A percentile compares a stretch with the other conserved stretches of the same genome.
These are phyloP conservation scores for Drosophila affinis DNA, from an alignment of 2,888 invertebrate species.

Conservation along the genomic window DNA sequence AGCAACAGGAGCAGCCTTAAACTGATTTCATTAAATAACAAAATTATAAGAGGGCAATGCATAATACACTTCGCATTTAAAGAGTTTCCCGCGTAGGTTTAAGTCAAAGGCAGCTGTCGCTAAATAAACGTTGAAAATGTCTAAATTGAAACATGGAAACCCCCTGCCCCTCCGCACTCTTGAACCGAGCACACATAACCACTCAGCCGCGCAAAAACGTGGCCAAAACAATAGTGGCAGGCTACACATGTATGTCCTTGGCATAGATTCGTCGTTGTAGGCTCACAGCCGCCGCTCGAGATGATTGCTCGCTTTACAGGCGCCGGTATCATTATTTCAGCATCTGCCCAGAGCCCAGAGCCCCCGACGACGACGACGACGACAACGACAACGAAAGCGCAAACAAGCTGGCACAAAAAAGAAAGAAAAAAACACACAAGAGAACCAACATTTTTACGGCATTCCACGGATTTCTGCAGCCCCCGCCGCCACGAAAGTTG, in stretches of 20 bases:
- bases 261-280: slow-evolving; percentile 56
- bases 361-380: slow-evolving; percentile 24
- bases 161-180: slow-evolving; percentile 2
- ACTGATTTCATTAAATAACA: slow-evolving; percentile 57
- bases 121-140: slow-evolving; percentile 72
- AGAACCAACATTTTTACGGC: slow-evolving; percentile 31
- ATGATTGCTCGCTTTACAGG: slow-evolving; percentile 69
- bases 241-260: slow-evolving; percentile 70
- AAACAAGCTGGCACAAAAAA: slow-evolving; percentile 22
- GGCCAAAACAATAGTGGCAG: slow-evolving; percentile 42
- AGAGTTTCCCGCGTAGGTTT: slow-evolving; percentile 56
- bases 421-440: background rate
- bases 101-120: slow-evolving; percentile 71
- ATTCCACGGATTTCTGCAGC: slow-evolving; percentile 46
- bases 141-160: slow-evolving; percentile 27
- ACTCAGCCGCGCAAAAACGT: slow-evolving; percentile 2
- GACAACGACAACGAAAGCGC: slow-evolving; percentile 27
- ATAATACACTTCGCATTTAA: slow-evolving; percentile 49
- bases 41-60: slow-evolving; percentile 45
- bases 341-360: slow-evolving; percentile 49
- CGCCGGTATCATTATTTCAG: slow-evolving; percentile 51
- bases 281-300: slow-evolving; percentile 36
- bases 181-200: background rate
- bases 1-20: slow-evolving; percentile 36
- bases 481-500: background rate